Evolutionary conservation across 1,140 invertebrate genomes (phyloP).

Genomic region (Laodelphax striatellus): DNA sequence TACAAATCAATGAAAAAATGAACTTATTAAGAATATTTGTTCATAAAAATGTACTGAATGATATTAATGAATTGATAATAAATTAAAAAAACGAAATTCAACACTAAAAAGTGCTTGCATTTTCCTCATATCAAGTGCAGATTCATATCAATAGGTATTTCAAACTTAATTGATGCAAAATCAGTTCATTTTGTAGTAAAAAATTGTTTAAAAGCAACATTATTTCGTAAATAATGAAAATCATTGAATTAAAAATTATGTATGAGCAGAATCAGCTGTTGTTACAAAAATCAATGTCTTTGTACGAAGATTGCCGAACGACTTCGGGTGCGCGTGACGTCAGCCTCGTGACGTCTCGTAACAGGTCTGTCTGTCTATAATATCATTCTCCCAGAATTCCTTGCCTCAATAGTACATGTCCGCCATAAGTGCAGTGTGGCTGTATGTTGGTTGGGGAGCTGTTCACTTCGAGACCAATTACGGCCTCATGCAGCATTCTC

Average conservation of each 20-base stretch:
- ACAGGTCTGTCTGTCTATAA: conserved; percentile 19
- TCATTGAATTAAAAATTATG: background rate
- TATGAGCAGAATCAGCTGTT: conserved; percentile 9
- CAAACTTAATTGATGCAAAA: too few species aligned
- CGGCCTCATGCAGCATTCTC: conserved; percentile 43
- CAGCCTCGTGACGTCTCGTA: conserved; percentile 19
- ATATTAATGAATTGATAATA: too few species aligned
- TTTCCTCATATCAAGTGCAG: too few species aligned
- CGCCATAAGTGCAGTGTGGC: conserved; percentile 33
- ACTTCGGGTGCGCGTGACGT: conserved; percentile 16
- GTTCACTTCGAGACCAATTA: conserved; percentile 30
- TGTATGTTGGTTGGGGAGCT: conserved; percentile 31
- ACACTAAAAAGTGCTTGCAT: too few species aligned
- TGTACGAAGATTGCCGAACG: conserved; percentile 16
- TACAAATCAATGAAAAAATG: too few species aligned
- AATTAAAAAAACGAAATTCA: too few species aligned
- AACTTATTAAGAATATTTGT: too few species aligned
- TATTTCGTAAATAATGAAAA: too few species aligned
- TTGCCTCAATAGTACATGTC: conserved; percentile 31
- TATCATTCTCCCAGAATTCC: conserved; percentile 30
- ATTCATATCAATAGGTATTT: too few species aligned
- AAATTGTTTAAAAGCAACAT: too few species aligned
- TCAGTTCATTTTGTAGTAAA: too few species aligned
- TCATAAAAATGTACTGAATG: too few species aligned
- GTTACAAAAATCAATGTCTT: conserved; percentile 7